Evolutionary conservation across 2,113 vertebrate genomes (phyloP).

Genomic region (Fregata magnificens): DNA sequence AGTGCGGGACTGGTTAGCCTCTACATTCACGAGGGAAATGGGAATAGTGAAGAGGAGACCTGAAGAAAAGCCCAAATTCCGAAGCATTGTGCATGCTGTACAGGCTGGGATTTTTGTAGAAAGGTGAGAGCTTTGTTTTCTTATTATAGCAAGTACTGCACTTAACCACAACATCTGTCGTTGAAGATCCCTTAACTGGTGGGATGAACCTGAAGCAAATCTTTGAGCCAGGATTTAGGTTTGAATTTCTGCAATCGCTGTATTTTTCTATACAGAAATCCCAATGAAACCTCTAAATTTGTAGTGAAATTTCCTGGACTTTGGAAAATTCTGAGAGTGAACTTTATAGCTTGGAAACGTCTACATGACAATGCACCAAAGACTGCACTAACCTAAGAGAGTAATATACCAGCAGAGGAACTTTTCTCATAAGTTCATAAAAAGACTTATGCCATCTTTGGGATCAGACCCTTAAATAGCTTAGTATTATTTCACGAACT

Average conservation of each 20-base stretch:
- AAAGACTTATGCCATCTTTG: not conserved
- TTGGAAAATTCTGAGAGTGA: not conserved
- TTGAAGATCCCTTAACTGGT: not conserved
- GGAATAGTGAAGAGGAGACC: constrained; percentile 89
- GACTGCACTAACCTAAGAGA: not conserved
- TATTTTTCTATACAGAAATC: not conserved
- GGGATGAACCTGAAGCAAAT: not conserved
- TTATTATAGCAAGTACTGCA: not conserved
- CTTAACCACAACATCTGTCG: not conserved
- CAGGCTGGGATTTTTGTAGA: constrained; percentile 98
- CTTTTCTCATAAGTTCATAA: not conserved
- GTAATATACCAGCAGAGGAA: not conserved
- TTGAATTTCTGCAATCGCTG: not conserved
- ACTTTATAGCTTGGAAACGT: not conserved
- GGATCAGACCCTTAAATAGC: not conserved
- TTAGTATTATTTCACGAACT: not conserved
- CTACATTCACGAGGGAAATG: constrained; percentile 97
- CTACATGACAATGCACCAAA: not conserved
- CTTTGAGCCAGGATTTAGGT: not conserved
- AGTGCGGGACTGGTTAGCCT: constrained; percentile 97
- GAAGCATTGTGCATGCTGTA: constrained; percentile 96
- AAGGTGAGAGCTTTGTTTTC: constrained; percentile 69
- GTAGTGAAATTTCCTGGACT: not conserved
- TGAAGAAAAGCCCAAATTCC: constrained; percentile 95
- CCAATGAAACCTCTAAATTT: not conserved